phyloP scores from a whole-genome alignment of 2,888 invertebrate genomes.

The Acanthacorydalis orientalis region DNA sequence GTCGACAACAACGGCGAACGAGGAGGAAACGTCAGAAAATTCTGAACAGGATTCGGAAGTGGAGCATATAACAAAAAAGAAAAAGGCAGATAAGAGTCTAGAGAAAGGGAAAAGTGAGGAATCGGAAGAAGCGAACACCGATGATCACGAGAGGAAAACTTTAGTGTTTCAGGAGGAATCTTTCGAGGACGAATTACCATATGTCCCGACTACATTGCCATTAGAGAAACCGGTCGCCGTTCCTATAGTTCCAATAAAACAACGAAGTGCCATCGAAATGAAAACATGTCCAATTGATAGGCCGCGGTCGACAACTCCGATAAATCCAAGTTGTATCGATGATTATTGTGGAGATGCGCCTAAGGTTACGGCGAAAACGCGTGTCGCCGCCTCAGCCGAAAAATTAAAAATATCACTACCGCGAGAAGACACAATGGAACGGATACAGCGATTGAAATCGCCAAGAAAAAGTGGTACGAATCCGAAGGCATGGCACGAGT shows the following conservation, averaged over 20 bases:
- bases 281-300: slow-evolving; percentile 57
- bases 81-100: slow-evolving; percentile 17
- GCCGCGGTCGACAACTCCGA: slow-evolving; percentile 56
- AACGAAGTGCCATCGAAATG: slow-evolving; percentile 40
- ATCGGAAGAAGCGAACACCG: slow-evolving; percentile 40
- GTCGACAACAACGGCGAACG: slow-evolving; percentile 16
- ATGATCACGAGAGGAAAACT: slow-evolving; percentile 55
- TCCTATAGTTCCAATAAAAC: slow-evolving; percentile 65
- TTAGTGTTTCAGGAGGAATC: slow-evolving; percentile 68
- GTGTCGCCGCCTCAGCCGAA: slow-evolving; percentile 27
- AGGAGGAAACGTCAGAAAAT: slow-evolving; percentile 41
- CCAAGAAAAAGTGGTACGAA: slow-evolving; percentile 29
- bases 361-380: slow-evolving; percentile 9
- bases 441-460: slow-evolving; percentile 28
- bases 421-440: slow-evolving; percentile 31
- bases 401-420: slow-evolving; percentile 56
- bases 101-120: slow-evolving; percentile 15
- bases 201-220: slow-evolving; percentile 79
- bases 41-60: slow-evolving; percentile 55
- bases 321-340: slow-evolving; percentile 51
- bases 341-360: slow-evolving; percentile 39
- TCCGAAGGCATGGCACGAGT: slow-evolving; percentile 40
- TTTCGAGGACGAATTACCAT: slow-evolving; percentile 69
- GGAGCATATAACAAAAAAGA: slow-evolving; percentile 26
- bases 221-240: slow-evolving; percentile 67